Conservation (phyloP, 2,888 invertebrate species). For the Artemia sinica region DNA sequence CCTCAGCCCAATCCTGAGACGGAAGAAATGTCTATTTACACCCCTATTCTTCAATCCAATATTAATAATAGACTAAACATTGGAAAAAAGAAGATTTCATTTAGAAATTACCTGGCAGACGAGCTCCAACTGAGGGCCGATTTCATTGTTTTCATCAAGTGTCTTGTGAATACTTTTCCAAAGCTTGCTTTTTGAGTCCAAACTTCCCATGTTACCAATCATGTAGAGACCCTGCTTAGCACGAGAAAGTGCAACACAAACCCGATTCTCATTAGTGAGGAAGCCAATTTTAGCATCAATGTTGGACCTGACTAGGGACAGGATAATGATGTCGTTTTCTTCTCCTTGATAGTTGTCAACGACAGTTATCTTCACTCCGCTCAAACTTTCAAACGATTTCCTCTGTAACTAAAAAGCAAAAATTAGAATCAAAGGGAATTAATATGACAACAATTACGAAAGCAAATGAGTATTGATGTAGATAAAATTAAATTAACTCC, state of each 20-base stretch:
- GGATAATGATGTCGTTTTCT: slow-evolving; percentile 55
- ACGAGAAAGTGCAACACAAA: slow-evolving; percentile 59
- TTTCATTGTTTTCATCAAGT: slow-evolving; percentile 23
- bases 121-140: slow-evolving; percentile 25
- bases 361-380: slow-evolving; percentile 43
- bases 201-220: slow-evolving; percentile 44
- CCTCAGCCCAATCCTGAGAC: no score
- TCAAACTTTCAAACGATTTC: slow-evolving; percentile 29
- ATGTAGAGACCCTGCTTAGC: slow-evolving; percentile 52
- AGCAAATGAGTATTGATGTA: neutral
- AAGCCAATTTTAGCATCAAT: slow-evolving; percentile 48
- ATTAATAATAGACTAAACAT: no score
- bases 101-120: slow-evolving; percentile 24
- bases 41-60: no score
- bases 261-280: slow-evolving; percentile 47
- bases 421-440: neutral
- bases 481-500: neutral
- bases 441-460: neutral
- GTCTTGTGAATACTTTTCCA: slow-evolving; percentile 28
- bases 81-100: no score
- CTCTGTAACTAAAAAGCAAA: slow-evolving; percentile 27
- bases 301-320: slow-evolving; percentile 62
- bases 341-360: slow-evolving; percentile 68
- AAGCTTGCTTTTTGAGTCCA: slow-evolving; percentile 26
- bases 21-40: no score